Percentiles rank a stretch among this genome's conserved stretches.
Evolutionary conservation across 2,797 vertebrate species (phyloP).

Genomic region (Todus mexicanus): DNA sequence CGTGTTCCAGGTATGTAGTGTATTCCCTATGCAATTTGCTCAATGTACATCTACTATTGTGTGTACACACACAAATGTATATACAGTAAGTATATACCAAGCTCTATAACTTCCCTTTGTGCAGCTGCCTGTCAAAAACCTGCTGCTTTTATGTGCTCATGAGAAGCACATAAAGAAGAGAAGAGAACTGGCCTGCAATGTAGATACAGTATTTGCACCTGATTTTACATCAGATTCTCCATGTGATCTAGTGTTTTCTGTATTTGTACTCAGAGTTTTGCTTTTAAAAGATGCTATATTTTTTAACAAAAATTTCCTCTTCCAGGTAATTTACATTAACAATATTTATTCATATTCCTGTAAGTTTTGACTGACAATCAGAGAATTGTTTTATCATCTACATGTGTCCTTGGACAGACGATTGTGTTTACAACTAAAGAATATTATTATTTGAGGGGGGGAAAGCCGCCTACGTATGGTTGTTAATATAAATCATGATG

Average conservation of each 20-base stretch:
- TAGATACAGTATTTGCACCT: background rate
- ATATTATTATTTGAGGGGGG: background rate
- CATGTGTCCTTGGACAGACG: background rate
- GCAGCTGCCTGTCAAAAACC: slow-evolving; percentile 49
- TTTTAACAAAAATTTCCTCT: background rate
- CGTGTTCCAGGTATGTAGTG: background rate
- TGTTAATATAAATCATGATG: background rate
- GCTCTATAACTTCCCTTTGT: slow-evolving; percentile 12
- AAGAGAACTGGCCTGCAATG: background rate
- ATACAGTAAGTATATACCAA: background rate
- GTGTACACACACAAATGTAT: background rate
- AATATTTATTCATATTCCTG: slow-evolving; percentile 44
- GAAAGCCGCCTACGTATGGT: background rate
- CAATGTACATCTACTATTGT: background rate
- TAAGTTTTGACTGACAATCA: slow-evolving; percentile 27
- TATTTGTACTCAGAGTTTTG: background rate
- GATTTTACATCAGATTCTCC: slow-evolving; percentile 1
- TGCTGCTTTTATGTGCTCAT: slow-evolving; percentile 42
- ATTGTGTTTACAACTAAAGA: background rate
- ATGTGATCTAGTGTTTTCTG: slow-evolving; percentile 11
- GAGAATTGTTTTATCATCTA: background rate
- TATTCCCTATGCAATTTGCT: background rate
- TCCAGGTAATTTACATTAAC: background rate
- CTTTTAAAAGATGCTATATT: background rate
- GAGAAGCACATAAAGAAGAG: too few relatives aligned